A percentile compares a stretch with the other conserved stretches of the same genome.
Evolutionary conservation across 2,113 vertebrate species (phyloP).

Genomic region (Coptodon bakossiorum): DNA sequence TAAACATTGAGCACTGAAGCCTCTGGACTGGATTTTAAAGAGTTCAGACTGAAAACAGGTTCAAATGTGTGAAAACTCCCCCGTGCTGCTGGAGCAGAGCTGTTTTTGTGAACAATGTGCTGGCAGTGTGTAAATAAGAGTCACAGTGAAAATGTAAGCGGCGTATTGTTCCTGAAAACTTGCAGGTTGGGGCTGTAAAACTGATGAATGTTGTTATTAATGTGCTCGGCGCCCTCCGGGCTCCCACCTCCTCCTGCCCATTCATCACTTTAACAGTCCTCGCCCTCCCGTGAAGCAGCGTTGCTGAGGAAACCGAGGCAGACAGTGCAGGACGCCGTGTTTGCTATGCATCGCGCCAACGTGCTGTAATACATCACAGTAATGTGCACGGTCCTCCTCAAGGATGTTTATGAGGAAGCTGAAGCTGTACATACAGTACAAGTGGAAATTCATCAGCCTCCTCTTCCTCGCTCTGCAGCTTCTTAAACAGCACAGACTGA

Average conservation of each 20-base stretch:
- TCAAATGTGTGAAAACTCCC: fast-evolving
- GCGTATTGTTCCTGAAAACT: background rate
- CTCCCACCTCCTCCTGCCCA: background rate
- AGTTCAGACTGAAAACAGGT: background rate
- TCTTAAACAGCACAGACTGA: background rate
- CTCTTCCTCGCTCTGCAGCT: background rate
- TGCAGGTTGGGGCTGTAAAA: constrained; percentile 12
- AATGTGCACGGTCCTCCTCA: background rate
- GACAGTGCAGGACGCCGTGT: background rate
- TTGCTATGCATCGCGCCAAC: background rate
- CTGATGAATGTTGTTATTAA: constrained; percentile 49
- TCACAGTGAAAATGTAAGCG: background rate
- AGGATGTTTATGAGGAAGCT: background rate
- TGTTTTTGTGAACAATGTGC: background rate
- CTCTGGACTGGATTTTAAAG: background rate
- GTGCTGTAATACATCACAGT: background rate
- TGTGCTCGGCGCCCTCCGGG: background rate
- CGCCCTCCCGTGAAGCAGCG: background rate
- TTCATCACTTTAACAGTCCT: constrained; percentile 34
- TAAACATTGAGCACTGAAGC: background rate
- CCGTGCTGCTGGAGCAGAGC: background rate
- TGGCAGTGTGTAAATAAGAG: background rate
- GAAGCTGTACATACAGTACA: background rate
- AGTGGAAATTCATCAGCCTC: background rate
- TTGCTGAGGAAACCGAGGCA: background rate